A percentile compares a stretch with the other conserved stretches of the same genome.
Evolutionary conservation across 2,797 vertebrate genomes (phyloP).

Genomic region (Brachyrhaphis roseni): DNA sequence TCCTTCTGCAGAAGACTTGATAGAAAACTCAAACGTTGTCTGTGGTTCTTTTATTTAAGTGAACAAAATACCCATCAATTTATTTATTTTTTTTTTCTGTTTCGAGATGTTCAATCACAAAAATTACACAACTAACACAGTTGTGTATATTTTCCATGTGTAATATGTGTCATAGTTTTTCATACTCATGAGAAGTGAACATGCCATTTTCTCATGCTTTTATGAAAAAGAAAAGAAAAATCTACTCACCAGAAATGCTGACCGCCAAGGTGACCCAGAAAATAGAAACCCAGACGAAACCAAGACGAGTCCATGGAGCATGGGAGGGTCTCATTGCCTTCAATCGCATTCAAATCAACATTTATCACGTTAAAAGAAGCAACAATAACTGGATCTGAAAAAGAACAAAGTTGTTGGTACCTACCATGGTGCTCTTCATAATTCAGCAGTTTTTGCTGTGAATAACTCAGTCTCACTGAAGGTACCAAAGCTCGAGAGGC

Average conservation of each 20-base stretch:
- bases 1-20: too few species aligned
- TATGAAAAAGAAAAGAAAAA: not conserved
- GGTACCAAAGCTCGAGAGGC: not conserved
- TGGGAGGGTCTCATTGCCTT: not conserved
- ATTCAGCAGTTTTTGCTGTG: not conserved
- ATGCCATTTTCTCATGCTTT: not conserved
- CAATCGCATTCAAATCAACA: constrained; percentile 28
- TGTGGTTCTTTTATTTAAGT: too few species aligned
- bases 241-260: constrained; percentile 43
- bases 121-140: not conserved
- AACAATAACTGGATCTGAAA: not conserved
- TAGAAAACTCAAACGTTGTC: too few species aligned
- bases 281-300: constrained; percentile 24
- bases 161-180: not conserved
- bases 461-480: not conserved
- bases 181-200: not conserved
- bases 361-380: not conserved
- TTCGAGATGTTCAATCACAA: not conserved
- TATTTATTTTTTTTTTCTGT: not conserved
- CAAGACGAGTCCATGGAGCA: not conserved
- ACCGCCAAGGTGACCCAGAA: constrained; percentile 33
- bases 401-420: not conserved
- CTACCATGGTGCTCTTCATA: constrained; percentile 20
- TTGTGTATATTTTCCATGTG: not conserved
- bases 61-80: too few species aligned